Evolutionary conservation across 2,797 vertebrate genomes (phyloP), one percentile per base, ranked within the genome.

Genomic region (Erpetoichthys calabaricus): DNA sequence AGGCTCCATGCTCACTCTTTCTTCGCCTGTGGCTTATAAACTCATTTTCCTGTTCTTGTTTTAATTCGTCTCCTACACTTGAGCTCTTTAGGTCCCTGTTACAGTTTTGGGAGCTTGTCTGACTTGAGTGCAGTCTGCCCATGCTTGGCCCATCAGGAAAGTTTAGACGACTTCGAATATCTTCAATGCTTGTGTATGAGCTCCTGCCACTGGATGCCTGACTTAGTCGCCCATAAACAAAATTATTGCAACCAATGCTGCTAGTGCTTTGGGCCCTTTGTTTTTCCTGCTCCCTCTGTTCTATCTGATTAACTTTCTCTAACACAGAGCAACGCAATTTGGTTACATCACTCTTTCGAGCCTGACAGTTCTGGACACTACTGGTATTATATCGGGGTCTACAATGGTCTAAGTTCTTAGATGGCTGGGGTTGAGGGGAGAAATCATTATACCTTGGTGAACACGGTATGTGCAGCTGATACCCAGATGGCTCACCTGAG

Each of bases 241-340:
- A 70, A 55, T 70, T 69, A 44, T 45, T 73, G 42, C 75, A 65
- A 0, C 73, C 63, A 6, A 55, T 45, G 41, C 60, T 61, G 55
- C 65, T 0, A 1, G 58, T 45, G 0, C 79, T 85, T 1, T 73
- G 77, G 53, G 80, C 77, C 8, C 76, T 75, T 9, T 72, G 85
- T 60, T 70, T 70, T 8, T 74, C 79, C 1, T 80, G 86, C 54
- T 92, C 87, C 1, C 75, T 81, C 47, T 83, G 85, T 72, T 98
- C 95, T n/a, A 98, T 90, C 62, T 79, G 83, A 61, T 70, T 89
- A 46, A 98, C 86, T 66, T 92, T 94, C 76, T 99, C 92, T 63
- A 96, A 72, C 59, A 99, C 95, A 0, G 90, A 94, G 68, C 89
- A 84, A 66, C 70, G 66, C 47, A 79, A 42, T 64, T 69, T 44